Evolutionary conservation across 2,797 vertebrate genomes (phyloP).

Genomic region (Phrynocephalus guinanensis): DNA sequence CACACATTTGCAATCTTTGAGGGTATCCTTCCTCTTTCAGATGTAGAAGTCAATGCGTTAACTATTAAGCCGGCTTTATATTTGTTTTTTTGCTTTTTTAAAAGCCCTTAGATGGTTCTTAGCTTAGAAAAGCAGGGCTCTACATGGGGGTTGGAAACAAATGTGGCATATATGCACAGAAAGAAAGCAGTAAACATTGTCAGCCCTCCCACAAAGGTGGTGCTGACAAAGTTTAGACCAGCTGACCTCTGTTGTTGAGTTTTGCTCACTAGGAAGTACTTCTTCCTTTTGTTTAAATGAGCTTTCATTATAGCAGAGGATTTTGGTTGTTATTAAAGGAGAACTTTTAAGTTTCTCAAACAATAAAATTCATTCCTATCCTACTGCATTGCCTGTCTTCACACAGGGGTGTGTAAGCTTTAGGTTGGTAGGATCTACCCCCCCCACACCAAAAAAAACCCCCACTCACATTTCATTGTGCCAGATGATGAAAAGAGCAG

Average conservation of each 20-base stretch:
- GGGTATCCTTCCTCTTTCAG: background rate
- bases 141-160: background rate
- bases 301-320: background rate
- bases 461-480: background rate
- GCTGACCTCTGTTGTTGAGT: background rate
- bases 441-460: background rate
- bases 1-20: no score
- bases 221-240: background rate
- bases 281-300: background rate
- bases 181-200: background rate
- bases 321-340: background rate
- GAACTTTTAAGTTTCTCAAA: background rate
- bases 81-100: background rate
- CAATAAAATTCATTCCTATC: background rate
- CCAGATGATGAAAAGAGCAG: background rate
- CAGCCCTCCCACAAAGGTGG: no score
- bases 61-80: background rate
- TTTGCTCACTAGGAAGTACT: background rate
- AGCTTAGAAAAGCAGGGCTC: background rate
- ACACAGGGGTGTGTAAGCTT: background rate
- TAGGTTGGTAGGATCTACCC: background rate
- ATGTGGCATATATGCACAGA: background rate
- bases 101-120: conserved; percentile 10
- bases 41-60: background rate
- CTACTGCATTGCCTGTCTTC: background rate